phyloP scores from a whole-genome alignment of 1,140 invertebrate species.

The Heliconius eleuchia region DNA sequence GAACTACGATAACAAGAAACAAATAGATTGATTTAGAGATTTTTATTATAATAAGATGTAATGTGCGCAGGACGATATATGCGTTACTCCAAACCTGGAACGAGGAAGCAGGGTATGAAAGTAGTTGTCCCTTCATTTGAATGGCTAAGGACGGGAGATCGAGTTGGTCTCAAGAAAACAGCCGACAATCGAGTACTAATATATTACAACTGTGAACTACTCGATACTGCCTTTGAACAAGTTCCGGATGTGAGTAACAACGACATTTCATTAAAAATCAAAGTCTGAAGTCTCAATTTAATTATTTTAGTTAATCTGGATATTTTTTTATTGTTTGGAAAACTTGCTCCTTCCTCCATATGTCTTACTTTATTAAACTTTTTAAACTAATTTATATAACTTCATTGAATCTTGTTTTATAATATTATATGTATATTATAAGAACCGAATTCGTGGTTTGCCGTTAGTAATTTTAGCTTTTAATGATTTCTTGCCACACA shows the following conservation, averaged over 20 bases:
- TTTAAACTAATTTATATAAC: no score
- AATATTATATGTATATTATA: no score
- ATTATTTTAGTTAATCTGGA: no score
- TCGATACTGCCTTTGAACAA: constrained; percentile 61
- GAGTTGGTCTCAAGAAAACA: constrained; percentile 85
- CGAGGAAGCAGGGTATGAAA: constrained; percentile 77
- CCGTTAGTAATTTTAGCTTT: no score
- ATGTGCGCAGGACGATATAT: constrained; percentile 81
- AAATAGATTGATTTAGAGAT: not conserved
- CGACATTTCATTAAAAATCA: no score
- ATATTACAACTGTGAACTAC: constrained; percentile 69
- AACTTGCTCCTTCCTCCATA: no score
- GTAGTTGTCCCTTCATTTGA: constrained; percentile 88
- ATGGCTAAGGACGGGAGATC: constrained; percentile 89
- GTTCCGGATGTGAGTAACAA: constrained; percentile 66
- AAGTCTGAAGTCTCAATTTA: no score
- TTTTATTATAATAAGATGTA: not conserved
- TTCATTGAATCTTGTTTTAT: no score
- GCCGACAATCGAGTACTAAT: constrained; percentile 83
- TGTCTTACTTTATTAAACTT: not conserved
- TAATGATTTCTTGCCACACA: no score
- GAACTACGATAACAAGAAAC: not conserved
- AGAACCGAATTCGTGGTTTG: no score
- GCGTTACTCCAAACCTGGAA: constrained; percentile 84
- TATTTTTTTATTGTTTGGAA: no score